phyloP scores from a whole-genome alignment of 2,113 vertebrate species.

The Megaleporinus macrocephalus region DNA sequence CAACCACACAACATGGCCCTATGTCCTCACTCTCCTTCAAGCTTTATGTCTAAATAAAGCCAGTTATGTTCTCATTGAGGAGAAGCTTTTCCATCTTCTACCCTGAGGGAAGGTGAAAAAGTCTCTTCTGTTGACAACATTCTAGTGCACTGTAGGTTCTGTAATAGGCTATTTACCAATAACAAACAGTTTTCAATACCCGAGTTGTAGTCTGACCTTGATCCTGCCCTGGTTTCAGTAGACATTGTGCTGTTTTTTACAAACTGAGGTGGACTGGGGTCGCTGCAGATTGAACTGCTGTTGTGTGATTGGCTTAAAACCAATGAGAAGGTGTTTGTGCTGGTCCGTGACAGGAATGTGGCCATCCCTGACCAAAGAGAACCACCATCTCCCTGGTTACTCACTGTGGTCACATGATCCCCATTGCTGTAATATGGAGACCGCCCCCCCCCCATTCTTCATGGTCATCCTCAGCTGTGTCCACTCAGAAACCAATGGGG shows the following conservation, averaged over 20 bases:
- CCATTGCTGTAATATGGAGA: slow-evolving; percentile 51
- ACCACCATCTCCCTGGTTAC: slow-evolving; percentile 72
- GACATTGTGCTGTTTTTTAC: neutral
- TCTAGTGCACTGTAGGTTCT: neutral
- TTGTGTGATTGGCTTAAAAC: slow-evolving; percentile 54
- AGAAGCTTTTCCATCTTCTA: neutral
- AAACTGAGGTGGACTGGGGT: neutral
- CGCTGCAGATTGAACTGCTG: neutral
- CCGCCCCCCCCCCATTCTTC: slow-evolving; percentile 34
- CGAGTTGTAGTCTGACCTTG: neutral
- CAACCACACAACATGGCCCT: slow-evolving; percentile 7
- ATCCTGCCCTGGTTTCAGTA: neutral
- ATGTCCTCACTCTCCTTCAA: neutral
- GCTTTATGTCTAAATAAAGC: neutral
- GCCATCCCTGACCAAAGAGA: slow-evolving; percentile 87
- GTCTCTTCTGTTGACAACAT: neutral
- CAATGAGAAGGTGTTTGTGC: slow-evolving; percentile 69
- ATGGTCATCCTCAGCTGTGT: slow-evolving; percentile 47
- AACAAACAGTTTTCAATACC: neutral
- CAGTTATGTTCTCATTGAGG: neutral
- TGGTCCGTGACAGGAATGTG: slow-evolving; percentile 86
- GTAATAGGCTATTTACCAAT: neutral
- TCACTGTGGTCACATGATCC: slow-evolving; percentile 66
- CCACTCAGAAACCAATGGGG: slow-evolving; percentile 47
- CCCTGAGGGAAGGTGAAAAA: slow-evolving; percentile 22